phyloP scores from a whole-genome alignment of 2,888 invertebrate species.

The Vandiemenella viatica region DNA sequence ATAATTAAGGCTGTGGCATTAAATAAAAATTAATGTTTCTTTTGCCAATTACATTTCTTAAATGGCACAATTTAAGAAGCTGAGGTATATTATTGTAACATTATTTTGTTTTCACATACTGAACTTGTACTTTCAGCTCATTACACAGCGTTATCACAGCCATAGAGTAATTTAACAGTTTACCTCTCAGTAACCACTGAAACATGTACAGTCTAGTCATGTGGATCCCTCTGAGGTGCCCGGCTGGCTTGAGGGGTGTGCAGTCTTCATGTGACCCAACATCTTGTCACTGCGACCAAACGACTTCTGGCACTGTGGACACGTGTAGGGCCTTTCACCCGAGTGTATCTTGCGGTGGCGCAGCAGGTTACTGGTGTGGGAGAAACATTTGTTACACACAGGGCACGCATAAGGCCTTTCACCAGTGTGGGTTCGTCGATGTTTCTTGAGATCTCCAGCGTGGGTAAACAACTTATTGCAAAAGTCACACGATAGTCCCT shows the following conservation, averaged over 20 bases:
- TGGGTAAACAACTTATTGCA: conserved; percentile 35
- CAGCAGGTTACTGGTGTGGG: conserved; percentile 6
- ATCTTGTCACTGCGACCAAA: conserved; percentile 8
- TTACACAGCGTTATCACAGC: too few species aligned
- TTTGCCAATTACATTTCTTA: too few species aligned
- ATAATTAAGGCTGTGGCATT: too few species aligned
- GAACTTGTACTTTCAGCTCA: too few species aligned
- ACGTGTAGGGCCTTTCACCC: conserved; percentile 7
- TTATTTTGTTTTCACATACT: too few species aligned
- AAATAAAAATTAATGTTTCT: too few species aligned
- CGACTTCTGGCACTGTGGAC: conserved; percentile 5
- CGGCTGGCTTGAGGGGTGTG: background rate
- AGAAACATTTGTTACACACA: conserved; percentile 7
- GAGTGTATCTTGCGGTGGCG: conserved; percentile 9
- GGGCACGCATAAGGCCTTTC: conserved; percentile 10
- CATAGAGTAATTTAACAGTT: too few species aligned
- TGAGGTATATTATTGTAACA: too few species aligned
- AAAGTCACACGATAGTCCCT: conserved; percentile 21
- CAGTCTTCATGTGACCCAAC: conserved; percentile 3
- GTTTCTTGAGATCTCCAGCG: conserved; percentile 23
- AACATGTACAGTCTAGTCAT: too few species aligned
- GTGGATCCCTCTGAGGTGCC: too few species aligned
- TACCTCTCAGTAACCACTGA: too few species aligned
- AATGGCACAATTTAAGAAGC: too few species aligned
- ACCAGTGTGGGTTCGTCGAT: conserved; percentile 11